Base-by-base conservation (phyloP, 2,797 vertebrate genomes). In the Natrix natrix region DNA sequence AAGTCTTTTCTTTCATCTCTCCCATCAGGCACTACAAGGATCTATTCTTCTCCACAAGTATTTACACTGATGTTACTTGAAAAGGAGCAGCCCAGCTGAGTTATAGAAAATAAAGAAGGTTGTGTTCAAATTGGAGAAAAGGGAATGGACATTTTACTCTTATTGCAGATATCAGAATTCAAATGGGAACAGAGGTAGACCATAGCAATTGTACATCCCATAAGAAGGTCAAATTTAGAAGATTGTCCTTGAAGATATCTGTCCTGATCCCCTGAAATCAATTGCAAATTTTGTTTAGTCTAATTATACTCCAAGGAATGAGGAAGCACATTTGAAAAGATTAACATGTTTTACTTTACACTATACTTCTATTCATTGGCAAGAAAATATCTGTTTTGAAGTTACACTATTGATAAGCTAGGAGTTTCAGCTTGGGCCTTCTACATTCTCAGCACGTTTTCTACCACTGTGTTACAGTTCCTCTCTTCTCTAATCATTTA, bases 1-100 rank as follows among this genome's bases (percentile, higher is more conserved):
- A 95, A 94, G 93, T 93, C 17, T 24, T 60, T 78, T 63, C 96
- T 96, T 97, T 95, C 69, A 90, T 96, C 90, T 94, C 88, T 93
- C 95, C 91, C 0, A 0, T 69, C 83, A 60, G 91, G 86, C 74
- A 89, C 83, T 90, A 94, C 93, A 93, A 94, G 92, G 57, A 61
- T 92, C 78, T 92, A 88, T 91, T 96, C 93, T 97, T 66, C n/a
- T 94, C 93, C 87, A 63, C 91, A 43, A 61, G 52, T 59, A 28
- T 59, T 92, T 66, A 43, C 89, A 28, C 91, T 88, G 69, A 60
- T 86, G 61, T 96, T 93, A 87, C 28, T 74, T 60, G 93, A 93
- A 93, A 93, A 87, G 94, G 93, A 94, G 61, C 1, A 5, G 92
- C 52, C 32, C 24, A 69, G 86, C 88, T 87, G 91, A 0, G 63